Percentiles rank a stretch among this genome's conserved stretches.
phyloP scores from a whole-genome alignment of 2,113 vertebrate genomes.

The Prunella himalayana region DNA sequence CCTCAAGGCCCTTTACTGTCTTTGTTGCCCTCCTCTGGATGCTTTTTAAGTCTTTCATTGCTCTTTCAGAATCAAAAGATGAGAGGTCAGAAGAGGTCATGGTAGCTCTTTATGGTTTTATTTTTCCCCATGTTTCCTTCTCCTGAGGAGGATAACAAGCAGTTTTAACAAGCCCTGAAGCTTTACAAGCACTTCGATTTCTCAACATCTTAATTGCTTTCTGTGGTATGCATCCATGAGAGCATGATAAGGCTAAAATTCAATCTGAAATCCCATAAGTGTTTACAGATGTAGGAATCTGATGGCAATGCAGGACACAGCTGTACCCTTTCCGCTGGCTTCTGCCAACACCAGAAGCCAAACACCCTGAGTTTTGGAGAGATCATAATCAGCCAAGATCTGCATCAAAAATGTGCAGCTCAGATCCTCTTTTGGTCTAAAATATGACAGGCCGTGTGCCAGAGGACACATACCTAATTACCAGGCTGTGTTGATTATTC shows the following conservation, averaged over 20 bases:
- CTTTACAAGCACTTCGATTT: neutral
- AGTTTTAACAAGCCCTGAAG: neutral
- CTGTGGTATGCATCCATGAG: neutral
- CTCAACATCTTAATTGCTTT: neutral
- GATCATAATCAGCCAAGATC: neutral
- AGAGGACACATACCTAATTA: slow-evolving; percentile 62
- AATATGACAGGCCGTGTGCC: neutral
- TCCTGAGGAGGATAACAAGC: neutral
- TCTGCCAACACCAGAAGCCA: neutral
- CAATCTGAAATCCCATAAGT: neutral
- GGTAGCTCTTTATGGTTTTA: neutral
- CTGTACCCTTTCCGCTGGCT: neutral
- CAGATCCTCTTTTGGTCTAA: neutral
- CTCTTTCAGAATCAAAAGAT: neutral
- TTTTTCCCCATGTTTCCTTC: neutral
- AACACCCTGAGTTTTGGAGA: neutral
- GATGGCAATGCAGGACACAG: fast-evolving
- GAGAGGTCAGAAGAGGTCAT: neutral
- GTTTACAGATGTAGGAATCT: neutral
- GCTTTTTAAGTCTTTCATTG: neutral
- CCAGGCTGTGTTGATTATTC: slow-evolving; percentile 60
- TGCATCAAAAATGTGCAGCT: neutral
- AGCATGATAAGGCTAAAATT: neutral
- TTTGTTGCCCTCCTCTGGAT: neutral
- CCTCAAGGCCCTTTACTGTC: neutral